Evolutionary conservation across 2,113 vertebrate species (phyloP), one percentile per base, ranked within the genome.

Genomic region (Ailuropoda melanoleuca): DNA sequence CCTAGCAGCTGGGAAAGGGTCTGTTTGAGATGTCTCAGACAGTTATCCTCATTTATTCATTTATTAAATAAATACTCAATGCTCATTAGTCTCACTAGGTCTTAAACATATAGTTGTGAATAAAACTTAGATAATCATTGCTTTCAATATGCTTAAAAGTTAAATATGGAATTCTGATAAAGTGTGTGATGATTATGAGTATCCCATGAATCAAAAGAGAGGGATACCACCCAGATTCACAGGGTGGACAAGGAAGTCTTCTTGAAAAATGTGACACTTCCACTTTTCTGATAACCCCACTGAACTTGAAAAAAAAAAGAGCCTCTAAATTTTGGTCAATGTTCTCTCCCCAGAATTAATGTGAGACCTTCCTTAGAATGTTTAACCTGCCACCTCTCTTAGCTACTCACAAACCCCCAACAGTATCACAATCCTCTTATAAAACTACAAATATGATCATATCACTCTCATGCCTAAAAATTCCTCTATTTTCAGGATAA

Each of bases 41-140:
- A 64, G 29, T 74, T 92, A 74, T 66, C 29, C 85, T 90, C 34
- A 75, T 89, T 88, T 94, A 87, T 96, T 68, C 9, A 26, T n/a
- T 88, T 77, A 86, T 70, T 95, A 43, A 50, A 2, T 21, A 81
- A 87, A 53, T 66, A 34, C 7, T 39, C 46, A 19, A n/a, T 88
- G 4, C 1, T 17, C 15, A 50, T 19, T 24, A 46, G 23, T 68
- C 34, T 78, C 2, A 31, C 12, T 37, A 43, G 31, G 39, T 77
- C 43, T 21, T 92, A 78, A 95, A 78, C 62, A 46, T 19, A 87
- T 4, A 66, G 23, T 14, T 93, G 6, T 68, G 17, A 94, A 53
- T 77, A 78, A 95, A 23, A 66, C 11, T 39, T 70, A 88, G 39
- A 48, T 75, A 37, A 93, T 48, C 26, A 90, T 39, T 96, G 39